Conservation (phyloP, 2,888 invertebrate species). For the Apodemia mormo region DNA sequence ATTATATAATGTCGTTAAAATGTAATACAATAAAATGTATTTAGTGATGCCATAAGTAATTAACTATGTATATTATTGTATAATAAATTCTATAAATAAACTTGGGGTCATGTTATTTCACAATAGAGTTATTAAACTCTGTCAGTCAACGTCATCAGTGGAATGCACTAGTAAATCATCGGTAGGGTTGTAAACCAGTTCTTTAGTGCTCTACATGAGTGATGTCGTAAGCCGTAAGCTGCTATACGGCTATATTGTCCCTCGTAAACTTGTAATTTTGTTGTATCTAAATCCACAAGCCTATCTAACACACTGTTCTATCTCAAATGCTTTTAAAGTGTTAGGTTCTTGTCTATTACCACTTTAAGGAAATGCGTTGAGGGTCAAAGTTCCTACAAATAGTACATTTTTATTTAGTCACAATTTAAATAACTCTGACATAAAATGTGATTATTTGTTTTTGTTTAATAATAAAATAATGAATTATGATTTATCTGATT, state of each 20-base stretch:
- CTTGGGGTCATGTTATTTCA: background rate
- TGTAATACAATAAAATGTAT: too few relatives aligned
- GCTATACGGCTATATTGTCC: conserved; percentile 60
- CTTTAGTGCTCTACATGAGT: conserved; percentile 60
- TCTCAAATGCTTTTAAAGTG: conserved; percentile 73
- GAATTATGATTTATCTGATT: too few relatives aligned
- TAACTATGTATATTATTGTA: too few relatives aligned
- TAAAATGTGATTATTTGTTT: too few relatives aligned
- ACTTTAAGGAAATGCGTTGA: background rate
- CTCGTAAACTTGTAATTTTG: conserved; percentile 74
- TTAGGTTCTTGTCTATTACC: conserved; percentile 42
- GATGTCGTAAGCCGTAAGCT: conserved; percentile 52
- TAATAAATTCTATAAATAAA: background rate
- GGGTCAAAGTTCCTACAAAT: background rate
- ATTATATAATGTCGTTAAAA: too few relatives aligned
- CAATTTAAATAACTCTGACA: too few relatives aligned
- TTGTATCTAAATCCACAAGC: conserved; percentile 65
- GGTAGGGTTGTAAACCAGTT: conserved; percentile 63
- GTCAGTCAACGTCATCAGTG: conserved; percentile 46
- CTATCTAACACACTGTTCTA: conserved; percentile 57
- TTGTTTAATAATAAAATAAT: too few relatives aligned
- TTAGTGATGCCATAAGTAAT: too few relatives aligned
- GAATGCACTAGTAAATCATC: conserved; percentile 77
- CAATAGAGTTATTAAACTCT: conserved; percentile 30
- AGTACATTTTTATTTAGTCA: too few relatives aligned